phyloP scores from a whole-genome alignment of 2,113 vertebrate genomes.

The Martes martes region DNA sequence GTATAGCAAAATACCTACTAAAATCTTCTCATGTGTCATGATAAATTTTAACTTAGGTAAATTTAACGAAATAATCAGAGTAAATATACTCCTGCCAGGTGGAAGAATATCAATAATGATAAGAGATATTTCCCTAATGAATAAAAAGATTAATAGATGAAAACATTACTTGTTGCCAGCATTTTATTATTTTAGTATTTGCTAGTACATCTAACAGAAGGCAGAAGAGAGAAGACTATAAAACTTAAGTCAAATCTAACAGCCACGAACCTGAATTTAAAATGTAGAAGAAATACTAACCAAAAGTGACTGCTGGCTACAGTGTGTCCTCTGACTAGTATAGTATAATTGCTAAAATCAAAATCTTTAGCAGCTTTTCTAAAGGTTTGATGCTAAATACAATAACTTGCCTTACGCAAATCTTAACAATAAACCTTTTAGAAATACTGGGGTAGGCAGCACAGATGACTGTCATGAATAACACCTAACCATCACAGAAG shows the following conservation, averaged over 20 bases:
- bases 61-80: constrained; percentile 7
- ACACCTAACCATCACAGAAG: neutral
- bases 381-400: neutral
- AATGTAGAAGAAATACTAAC: neutral
- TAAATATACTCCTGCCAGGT: neutral
- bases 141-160: neutral
- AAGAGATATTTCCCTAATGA: neutral
- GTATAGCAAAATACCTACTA: neutral
- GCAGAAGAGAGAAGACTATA: neutral
- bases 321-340: neutral
- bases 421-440: neutral
- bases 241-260: constrained; percentile 11
- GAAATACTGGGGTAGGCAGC: neutral
- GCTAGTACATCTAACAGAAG: neutral
- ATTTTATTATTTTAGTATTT: constrained; percentile 3
- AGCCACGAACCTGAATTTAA: neutral
- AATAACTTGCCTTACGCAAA: neutral
- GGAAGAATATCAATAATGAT: neutral
- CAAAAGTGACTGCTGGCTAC: neutral
- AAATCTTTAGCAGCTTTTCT: neutral
- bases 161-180: neutral
- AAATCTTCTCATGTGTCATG: neutral
- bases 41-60: neutral
- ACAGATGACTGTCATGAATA: neutral
- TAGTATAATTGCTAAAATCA: neutral